Evolutionary conservation across 2,113 vertebrate species (phyloP).

Genomic region (Furnarius figulus): DNA sequence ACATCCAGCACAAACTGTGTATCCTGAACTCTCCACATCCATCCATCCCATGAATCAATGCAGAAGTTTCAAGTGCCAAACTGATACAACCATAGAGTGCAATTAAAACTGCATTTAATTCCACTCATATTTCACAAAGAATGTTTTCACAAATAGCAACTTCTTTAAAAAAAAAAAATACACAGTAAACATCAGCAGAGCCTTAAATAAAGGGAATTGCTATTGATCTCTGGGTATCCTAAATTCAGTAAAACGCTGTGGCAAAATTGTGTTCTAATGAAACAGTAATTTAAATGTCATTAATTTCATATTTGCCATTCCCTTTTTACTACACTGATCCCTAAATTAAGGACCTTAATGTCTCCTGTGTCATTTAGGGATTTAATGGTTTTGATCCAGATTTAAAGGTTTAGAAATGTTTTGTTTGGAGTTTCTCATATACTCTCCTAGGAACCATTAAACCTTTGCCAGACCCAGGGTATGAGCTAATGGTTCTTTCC

Average conservation of each 20-base stretch:
- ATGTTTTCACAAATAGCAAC: conserved; percentile 51
- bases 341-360: conserved; percentile 46
- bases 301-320: conserved; percentile 74
- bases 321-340: conserved; percentile 65
- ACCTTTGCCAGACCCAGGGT: background rate
- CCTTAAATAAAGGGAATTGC: conserved; percentile 71
- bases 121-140: conserved; percentile 34
- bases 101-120: conserved; percentile 24
- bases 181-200: conserved; percentile 15
- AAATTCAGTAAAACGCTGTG: conserved; percentile 63
- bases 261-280: conserved; percentile 73
- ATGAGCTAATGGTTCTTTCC: background rate
- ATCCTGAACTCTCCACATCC: background rate
- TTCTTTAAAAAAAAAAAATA: conserved; percentile 36
- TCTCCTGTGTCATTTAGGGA: conserved; percentile 25
- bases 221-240: conserved; percentile 69
- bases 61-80: background rate
- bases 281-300: conserved; percentile 75
- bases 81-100: background rate
- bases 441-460: background rate
- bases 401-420: background rate
- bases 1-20: background rate
- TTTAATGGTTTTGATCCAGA: conserved; percentile 50
- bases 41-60: background rate
- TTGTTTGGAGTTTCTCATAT: background rate